Evolutionary conservation across 1,140 invertebrate genomes (phyloP).

Genomic region (Theocolax elegans): DNA sequence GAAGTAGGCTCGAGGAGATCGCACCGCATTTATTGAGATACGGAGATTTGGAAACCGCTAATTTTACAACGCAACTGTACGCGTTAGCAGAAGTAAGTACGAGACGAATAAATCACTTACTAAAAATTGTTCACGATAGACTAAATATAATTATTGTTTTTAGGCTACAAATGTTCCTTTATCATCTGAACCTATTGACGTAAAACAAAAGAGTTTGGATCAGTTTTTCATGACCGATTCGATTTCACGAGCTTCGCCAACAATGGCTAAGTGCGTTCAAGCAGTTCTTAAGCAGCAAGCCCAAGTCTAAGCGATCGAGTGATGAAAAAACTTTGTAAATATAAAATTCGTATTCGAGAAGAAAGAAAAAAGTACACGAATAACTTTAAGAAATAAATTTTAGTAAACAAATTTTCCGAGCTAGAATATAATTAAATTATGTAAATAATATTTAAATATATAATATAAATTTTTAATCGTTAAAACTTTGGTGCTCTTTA

Average conservation of each 20-base stretch:
- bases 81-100: conserved; percentile 74
- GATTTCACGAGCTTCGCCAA: conserved; percentile 95
- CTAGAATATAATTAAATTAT: too few species aligned
- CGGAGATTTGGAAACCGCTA: conserved; percentile 84
- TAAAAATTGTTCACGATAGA: background rate
- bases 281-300: conserved; percentile 83
- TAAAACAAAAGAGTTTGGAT: conserved; percentile 84
- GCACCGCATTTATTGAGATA: conserved; percentile 90
- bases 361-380: too few species aligned
- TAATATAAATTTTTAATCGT: too few species aligned
- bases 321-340: conserved; percentile 21
- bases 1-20: conserved; percentile 83
- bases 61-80: conserved; percentile 83
- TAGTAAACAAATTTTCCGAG: too few species aligned
- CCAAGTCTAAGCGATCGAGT: background rate
- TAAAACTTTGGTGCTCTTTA: too few species aligned
- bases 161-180: conserved; percentile 71
- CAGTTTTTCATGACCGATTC: conserved; percentile 99
- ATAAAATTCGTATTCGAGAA: too few species aligned
- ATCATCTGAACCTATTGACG: conserved; percentile 74
- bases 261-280: conserved; percentile 98
- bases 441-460: too few species aligned
- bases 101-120: background rate
- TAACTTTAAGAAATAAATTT: too few species aligned
- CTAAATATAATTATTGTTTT: conserved; percentile 50